These are phyloP conservation scores for Calliopum simillimum DNA, from an alignment of 2,888 invertebrate species.

Conservation along the genomic window DNA sequence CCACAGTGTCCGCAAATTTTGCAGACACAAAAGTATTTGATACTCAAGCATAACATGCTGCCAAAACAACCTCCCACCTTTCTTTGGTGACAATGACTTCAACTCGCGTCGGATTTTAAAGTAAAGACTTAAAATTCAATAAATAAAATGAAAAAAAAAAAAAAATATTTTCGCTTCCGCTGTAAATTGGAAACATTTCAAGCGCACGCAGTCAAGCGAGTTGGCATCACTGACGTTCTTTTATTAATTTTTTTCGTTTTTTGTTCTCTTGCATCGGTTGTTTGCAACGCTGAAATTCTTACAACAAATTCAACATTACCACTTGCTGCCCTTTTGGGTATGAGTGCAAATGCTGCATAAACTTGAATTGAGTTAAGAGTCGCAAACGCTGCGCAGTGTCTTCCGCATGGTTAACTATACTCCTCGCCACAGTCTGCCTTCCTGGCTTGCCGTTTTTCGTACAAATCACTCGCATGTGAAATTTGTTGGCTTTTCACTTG, in stretches of 20 bases:
- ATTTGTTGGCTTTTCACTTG: background rate
- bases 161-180: constrained; percentile 1
- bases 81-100: too few species aligned
- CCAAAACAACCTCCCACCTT: constrained; percentile 2
- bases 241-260: background rate
- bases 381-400: constrained; percentile 13
- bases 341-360: constrained; percentile 19
- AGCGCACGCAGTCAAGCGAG: constrained; percentile 3
- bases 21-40: constrained; percentile 11
- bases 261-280: constrained; percentile 6
- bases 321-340: too few species aligned
- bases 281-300: background rate
- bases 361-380: constrained; percentile 23
- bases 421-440: too few species aligned
- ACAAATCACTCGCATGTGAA: constrained; percentile 9
- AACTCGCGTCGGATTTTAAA: background rate
- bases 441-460: background rate
- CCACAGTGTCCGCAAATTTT: background rate
- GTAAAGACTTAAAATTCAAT: background rate
- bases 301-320: background rate
- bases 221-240: constrained; percentile 14
- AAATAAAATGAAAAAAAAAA: background rate
- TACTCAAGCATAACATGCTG: background rate
- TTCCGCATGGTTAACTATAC: constrained; percentile 18
- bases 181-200: constrained; percentile 24